Percentiles rank a stretch among this genome's conserved stretches.
phyloP scores from a whole-genome alignment of 30 jellyfish, hydroid and myxozoan genomes.

The Pelagia noctiluca region DNA sequence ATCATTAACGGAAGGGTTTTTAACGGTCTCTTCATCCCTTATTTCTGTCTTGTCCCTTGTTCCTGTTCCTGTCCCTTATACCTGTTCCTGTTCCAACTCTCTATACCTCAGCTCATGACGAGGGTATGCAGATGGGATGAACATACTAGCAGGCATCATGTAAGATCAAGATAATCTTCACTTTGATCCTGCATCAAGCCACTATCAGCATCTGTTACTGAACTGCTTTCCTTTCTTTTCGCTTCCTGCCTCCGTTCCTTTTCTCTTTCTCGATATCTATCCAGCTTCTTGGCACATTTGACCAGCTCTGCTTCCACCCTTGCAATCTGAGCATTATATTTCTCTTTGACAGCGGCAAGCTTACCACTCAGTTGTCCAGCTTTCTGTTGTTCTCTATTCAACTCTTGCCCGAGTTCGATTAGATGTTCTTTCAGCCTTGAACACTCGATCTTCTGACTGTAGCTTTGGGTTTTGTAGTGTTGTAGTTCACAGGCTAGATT shows the following conservation, averaged over 20 bases:
- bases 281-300: slow-evolving; percentile 65
- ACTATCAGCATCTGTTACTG: slow-evolving; percentile 64
- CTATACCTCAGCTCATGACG: not conserved
- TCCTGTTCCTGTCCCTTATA: no score
- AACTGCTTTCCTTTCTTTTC: slow-evolving; percentile 39
- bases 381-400: slow-evolving; percentile 71
- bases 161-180: slow-evolving; percentile 56
- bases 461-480: slow-evolving; percentile 47
- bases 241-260: slow-evolving; percentile 43
- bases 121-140: no score
- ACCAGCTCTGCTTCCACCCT: slow-evolving; percentile 62
- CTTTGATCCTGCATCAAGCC: slow-evolving; percentile 75
- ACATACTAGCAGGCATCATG: no score
- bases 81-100: not conserved
- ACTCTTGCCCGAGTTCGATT: slow-evolving; percentile 66
- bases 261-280: slow-evolving; percentile 65
- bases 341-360: slow-evolving; percentile 47
- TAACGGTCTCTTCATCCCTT: no score
- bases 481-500: slow-evolving; percentile 40
- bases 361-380: slow-evolving; percentile 48
- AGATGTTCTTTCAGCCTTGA: slow-evolving; percentile 64
- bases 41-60: no score
- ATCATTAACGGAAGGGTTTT: no score
- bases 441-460: slow-evolving; percentile 63
- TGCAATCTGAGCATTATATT: slow-evolving; percentile 31